Conservation (phyloP, 2,113 vertebrate genomes). For the Serinus canaria region DNA sequence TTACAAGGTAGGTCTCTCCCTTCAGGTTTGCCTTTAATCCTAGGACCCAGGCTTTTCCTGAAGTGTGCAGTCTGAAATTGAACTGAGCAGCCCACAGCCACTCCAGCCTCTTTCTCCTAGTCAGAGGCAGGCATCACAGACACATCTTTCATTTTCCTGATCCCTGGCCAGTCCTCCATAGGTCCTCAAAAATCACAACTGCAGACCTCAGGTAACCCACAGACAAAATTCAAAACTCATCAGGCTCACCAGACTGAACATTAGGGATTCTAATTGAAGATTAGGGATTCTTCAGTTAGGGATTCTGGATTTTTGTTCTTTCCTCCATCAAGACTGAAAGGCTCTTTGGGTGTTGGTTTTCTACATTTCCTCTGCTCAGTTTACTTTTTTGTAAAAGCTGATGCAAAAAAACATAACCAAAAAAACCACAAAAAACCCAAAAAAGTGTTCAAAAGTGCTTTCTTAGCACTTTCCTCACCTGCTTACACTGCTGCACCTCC, state of each 20-base stretch:
- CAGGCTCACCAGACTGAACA: neutral
- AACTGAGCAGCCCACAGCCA: neutral
- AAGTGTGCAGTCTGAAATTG: neutral
- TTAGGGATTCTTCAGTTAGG: neutral
- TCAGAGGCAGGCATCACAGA: neutral
- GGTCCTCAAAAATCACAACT: neutral
- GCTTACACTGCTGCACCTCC: neutral
- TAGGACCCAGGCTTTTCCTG: neutral
- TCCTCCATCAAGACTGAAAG: neutral
- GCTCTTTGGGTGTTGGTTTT: neutral
- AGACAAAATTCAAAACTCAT: neutral
- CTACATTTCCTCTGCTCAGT: neutral
- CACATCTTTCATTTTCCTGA: neutral
- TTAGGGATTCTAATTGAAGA: neutral
- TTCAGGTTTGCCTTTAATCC: neutral
- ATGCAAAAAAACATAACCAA: neutral
- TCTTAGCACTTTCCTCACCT: neutral
- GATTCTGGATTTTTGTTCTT: neutral
- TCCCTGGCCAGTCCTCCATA: neutral
- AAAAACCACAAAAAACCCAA: neutral
- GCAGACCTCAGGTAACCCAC: neutral
- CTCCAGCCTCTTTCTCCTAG: neutral
- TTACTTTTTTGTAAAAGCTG: neutral
- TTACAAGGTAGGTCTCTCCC: neutral
- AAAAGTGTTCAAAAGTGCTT: neutral